These are phyloP conservation scores for Diaperis boleti DNA, from an alignment of 2,888 invertebrate species.

Conservation along the genomic window DNA sequence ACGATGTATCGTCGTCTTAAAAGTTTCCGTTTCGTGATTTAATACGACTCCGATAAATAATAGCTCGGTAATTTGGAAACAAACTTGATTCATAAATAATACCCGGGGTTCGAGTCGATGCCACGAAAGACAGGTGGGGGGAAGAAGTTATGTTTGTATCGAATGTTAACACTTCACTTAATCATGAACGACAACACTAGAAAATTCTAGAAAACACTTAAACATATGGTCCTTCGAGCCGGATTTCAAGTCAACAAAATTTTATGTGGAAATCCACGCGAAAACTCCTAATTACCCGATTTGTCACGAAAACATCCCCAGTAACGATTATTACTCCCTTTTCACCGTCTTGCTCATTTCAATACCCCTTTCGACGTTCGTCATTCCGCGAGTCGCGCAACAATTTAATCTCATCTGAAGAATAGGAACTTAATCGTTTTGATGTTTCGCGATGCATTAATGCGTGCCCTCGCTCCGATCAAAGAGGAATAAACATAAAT, in stretches of 20 bases:
- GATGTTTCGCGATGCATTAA: background rate
- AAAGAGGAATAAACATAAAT: slow-evolving; percentile 4
- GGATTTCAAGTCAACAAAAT: no score
- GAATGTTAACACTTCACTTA: no score
- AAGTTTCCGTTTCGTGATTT: slow-evolving; percentile 34
- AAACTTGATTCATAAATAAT: slow-evolving; percentile 37
- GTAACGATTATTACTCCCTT: background rate
- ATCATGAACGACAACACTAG: no score
- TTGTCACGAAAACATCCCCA: background rate
- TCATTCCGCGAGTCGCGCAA: background rate
- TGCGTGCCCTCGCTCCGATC: background rate
- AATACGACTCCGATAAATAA: slow-evolving; percentile 36
- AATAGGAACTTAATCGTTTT: background rate
- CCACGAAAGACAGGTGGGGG: no score
- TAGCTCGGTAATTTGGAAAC: slow-evolving; percentile 35
- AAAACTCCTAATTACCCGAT: background rate
- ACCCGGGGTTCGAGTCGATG: slow-evolving; percentile 1
- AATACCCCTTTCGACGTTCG: background rate
- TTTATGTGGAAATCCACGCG: no score
- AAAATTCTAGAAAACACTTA: no score
- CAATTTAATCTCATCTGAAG: background rate
- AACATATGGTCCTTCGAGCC: no score
- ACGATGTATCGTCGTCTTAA: slow-evolving; percentile 25
- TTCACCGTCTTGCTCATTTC: background rate
- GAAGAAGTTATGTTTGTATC: no score